These are phyloP conservation scores for Dichetophora obliterata DNA, from an alignment of 2,888 invertebrate species.

Conservation along the genomic window DNA sequence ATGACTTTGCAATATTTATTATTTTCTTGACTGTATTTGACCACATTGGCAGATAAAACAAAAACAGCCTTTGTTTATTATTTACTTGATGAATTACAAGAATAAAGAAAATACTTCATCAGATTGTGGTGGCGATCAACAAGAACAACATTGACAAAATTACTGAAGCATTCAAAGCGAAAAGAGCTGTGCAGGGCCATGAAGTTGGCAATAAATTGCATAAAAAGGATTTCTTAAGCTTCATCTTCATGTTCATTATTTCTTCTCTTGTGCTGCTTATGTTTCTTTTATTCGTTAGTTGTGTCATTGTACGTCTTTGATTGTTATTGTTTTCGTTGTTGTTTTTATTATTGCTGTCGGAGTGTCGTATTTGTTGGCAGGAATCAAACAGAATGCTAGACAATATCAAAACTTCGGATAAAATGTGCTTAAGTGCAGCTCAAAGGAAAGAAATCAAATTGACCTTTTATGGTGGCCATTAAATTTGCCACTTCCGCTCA, in stretches of 20 bases:
- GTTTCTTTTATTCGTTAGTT: neutral
- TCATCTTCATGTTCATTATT: slow-evolving; percentile 29
- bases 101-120: slow-evolving; percentile 19
- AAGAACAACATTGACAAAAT: neutral
- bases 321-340: slow-evolving; percentile 1
- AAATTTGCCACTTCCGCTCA: slow-evolving; percentile 46
- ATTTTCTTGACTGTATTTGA: neutral
- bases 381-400: neutral
- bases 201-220: slow-evolving; percentile 34
- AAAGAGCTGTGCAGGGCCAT: slow-evolving; percentile 6
- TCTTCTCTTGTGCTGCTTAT: neutral
- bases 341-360: neutral
- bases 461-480: slow-evolving; percentile 48
- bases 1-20: too few species aligned
- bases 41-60: slow-evolving; percentile 51
- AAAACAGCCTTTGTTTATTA: slow-evolving; percentile 64
- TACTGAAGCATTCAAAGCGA: slow-evolving; percentile 6
- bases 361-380: neutral
- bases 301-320: neutral
- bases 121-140: neutral
- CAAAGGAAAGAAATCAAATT: slow-evolving; percentile 40
- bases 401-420: slow-evolving; percentile 7
- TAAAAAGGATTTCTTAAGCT: slow-evolving; percentile 18
- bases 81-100: slow-evolving; percentile 65
- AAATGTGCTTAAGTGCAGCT: neutral